Percentiles rank a stretch among this genome's conserved stretches.
phyloP scores from a whole-genome alignment of 2,113 vertebrate genomes.

The Hypocryptadius cinnamomeus region DNA sequence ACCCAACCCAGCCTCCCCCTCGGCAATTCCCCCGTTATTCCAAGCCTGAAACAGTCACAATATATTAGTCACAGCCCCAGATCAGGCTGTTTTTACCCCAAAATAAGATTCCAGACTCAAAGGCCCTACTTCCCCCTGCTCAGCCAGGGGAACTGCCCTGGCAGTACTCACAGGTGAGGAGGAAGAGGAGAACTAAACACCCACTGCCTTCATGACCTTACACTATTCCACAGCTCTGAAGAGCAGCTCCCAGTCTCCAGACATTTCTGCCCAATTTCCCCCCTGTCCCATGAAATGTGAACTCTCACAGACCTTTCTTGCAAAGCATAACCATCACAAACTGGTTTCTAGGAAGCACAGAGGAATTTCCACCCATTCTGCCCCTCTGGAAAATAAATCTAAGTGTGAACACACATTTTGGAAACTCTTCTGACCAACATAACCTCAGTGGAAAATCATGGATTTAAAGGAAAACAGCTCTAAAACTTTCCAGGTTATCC shows the following conservation, averaged over 20 bases:
- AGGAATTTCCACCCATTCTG: not conserved
- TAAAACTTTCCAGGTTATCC: not conserved
- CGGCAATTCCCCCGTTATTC: not conserved
- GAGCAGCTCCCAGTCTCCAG: not conserved
- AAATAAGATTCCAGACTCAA: not conserved
- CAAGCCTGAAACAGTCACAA: not conserved
- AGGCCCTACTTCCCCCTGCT: not conserved
- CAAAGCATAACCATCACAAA: not conserved
- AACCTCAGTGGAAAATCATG: accelerated
- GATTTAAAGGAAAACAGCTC: not conserved
- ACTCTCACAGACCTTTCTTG: not conserved
- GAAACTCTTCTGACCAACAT: not conserved
- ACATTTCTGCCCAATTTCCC: not conserved
- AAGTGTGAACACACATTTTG: accelerated
- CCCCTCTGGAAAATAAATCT: not conserved
- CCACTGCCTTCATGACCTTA: not conserved
- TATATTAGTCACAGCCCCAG: not conserved
- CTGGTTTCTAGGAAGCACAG: not conserved
- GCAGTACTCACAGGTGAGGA: not conserved
- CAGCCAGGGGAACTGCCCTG: not conserved
- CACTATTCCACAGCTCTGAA: not conserved
- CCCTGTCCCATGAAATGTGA: not conserved
- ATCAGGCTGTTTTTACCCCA: not conserved
- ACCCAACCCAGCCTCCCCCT: not conserved
- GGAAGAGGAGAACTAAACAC: not conserved